Base-by-base conservation (phyloP, 1,140 invertebrate species). In the Platyscapa corneri region DNA sequence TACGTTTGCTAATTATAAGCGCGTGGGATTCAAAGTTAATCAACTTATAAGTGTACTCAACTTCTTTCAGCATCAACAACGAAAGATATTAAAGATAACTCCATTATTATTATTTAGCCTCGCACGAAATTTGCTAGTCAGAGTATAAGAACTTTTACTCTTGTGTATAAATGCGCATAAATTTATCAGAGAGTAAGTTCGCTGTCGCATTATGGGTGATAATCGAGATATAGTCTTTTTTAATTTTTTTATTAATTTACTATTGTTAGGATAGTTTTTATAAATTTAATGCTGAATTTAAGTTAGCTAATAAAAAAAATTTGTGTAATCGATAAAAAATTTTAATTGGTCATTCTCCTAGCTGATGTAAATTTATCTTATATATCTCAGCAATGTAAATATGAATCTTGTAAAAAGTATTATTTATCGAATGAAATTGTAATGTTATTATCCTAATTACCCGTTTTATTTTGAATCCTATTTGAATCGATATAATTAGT, bases 341-440 rank as follows among this genome's bases (percentile, higher is more conserved):
- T 27, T 60, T 60, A 27, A 60, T 60, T 60, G 3, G 3, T 34
- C 30, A 67, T 30, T 18, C 32, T 67, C 12, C 7, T 34, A 67
- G 30, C 16, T 32, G 56, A 3, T 67, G 0, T 34, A 32, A 67
- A 67, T 34, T 70, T 70, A 70, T 70, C 23, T 37, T 70, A 60
- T 60, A 42, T 77, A 77, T 77, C 12, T n/a, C 3, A 56, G 14
- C 64, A n/a, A 46, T 49, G 27, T 70, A 49, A 67, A 70, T 49
- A 32, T 70, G n/a, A 81, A 81, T 81, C 16, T 65, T 32, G 42
- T 80, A 70, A 20, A 70, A 64, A 53, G 30, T 80, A 80, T 67
- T 39, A 60, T 60, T 42, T 80, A 30, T 46, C 5, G 30, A 20
- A 67, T 30, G 3, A 67, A 46, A 80, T 67, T 32, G 39, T 49